phyloP scores from a whole-genome alignment of 2,797 vertebrate genomes.

The Lutjanus campechanus region DNA sequence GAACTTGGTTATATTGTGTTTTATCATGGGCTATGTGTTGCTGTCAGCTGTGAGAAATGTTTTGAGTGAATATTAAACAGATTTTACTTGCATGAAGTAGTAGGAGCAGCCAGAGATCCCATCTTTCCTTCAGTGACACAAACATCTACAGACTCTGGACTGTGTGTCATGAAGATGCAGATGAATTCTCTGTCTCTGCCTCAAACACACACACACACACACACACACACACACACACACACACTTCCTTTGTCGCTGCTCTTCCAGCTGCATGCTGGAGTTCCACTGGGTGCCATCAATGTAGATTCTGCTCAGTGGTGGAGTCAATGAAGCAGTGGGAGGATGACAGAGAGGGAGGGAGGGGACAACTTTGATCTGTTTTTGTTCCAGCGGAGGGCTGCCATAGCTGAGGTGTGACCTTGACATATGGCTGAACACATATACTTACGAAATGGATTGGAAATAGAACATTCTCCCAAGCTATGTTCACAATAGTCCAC shows the following conservation, averaged over 20 bases:
- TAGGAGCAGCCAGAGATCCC: constrained; percentile 65
- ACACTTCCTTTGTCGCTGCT: constrained; percentile 31
- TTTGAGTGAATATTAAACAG: not conserved
- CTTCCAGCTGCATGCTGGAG: constrained; percentile 79
- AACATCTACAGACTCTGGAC: constrained; percentile 52
- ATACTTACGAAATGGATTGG: not conserved
- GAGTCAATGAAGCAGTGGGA: constrained; percentile 69
- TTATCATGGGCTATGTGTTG: not conserved
- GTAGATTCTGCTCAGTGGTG: constrained; percentile 66
- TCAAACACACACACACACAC: not conserved
- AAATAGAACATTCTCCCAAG: constrained; percentile 1
- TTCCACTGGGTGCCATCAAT: constrained; percentile 76
- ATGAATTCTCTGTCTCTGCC: constrained; percentile 34
- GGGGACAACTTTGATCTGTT: constrained; percentile 52
- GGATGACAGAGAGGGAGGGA: constrained; percentile 27
- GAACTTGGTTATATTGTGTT: constrained; percentile 1
- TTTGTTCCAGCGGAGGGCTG: constrained; percentile 38
- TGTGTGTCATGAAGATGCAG: constrained; percentile 51
- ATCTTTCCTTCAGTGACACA: constrained; percentile 58
- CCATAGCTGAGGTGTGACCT: constrained; percentile 49
- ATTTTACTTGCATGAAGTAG: constrained; percentile 71
- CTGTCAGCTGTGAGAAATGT: constrained; percentile 1
- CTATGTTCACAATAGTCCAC: not conserved
- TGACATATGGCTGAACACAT: constrained; percentile 40
- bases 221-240: constrained; percentile 23